phyloP scores from a whole-genome alignment of 2,888 invertebrate species.

The Hoplodrina blanda region DNA sequence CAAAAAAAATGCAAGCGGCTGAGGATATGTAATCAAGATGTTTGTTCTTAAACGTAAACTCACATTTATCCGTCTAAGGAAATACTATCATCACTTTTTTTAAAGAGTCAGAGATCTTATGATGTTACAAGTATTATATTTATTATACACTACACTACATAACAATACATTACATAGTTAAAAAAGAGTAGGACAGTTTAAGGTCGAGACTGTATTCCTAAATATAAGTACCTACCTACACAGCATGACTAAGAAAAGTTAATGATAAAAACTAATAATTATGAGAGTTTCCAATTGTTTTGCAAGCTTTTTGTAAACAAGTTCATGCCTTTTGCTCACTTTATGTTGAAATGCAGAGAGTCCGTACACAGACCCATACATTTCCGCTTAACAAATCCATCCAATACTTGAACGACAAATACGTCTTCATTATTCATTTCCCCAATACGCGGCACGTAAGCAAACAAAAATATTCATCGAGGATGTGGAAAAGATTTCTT shows the following conservation, averaged over 20 bases:
- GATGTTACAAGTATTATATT: neutral
- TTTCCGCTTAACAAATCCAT: slow-evolving; percentile 22
- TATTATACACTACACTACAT: too few species aligned
- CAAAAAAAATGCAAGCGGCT: neutral
- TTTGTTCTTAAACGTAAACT: neutral
- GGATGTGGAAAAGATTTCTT: slow-evolving; percentile 69
- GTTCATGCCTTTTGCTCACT: neutral
- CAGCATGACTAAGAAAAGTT: too few species aligned
- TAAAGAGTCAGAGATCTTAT: neutral
- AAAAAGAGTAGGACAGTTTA: too few species aligned
- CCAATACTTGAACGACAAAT: slow-evolving; percentile 47
- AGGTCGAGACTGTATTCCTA: too few species aligned
- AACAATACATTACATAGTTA: too few species aligned
- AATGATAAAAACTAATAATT: too few species aligned
- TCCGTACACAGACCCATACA: slow-evolving; percentile 16
- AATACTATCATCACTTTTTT: neutral
- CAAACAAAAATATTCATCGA: slow-evolving; percentile 83
- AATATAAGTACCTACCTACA: too few species aligned
- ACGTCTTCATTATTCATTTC: slow-evolving; percentile 59
- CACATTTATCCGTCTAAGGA: neutral
- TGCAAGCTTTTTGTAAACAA: neutral
- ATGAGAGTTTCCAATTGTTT: neutral
- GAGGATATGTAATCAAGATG: neutral
- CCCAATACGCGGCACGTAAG: slow-evolving; percentile 43
- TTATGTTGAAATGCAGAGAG: slow-evolving; percentile 15